Base-by-base conservation (phyloP, 1,140 invertebrate genomes). In the Caenorhabditis briggsae region DNA sequence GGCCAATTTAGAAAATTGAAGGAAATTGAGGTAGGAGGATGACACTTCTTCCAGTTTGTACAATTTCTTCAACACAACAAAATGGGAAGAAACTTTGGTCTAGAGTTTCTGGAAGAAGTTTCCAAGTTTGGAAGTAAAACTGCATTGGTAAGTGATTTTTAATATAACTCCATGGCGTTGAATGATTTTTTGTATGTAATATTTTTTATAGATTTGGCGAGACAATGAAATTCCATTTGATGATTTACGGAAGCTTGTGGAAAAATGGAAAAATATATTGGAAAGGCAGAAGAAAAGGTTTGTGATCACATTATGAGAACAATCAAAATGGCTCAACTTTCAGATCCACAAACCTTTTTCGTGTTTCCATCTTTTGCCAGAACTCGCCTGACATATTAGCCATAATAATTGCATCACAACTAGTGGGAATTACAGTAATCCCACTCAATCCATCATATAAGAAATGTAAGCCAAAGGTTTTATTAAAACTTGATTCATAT, bases 391-490 rank as follows among this genome's bases (percentile, higher is more conserved):
- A 78, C 50, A 78, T 78, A 25, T 43, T 78, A 5, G 16, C 70
- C 14, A 25, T 78, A 12, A 50, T 78, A 12, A n/a, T 78, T 7
- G 70, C 70, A 48, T n/a, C 12, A 2, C 70, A 78, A 78, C 46
- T 78, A 2, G 7, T 9, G 9, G 46, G 70, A 78, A 23, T 50
- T 78, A 78, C 70, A 23, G n/a, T 78, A 25, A 50, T 78, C 11
- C 70, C 70, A 50, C 70, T 78, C 43, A 78, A 78, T 23, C 70
- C 70, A 11, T 78, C 70, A 20, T 78, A 53, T 23, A 78, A 50
- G 23, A 78, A 78, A 20, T 78, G 70, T 78, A 53, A 78, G 43
- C 23, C 23, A 20, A 46, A 46, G 18, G 43, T 11, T 64, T 20
- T 43, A 46, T 46, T 5, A 0, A 2, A 46, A 46, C 3, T 16